phyloP scores from a whole-genome alignment of 92 coral and sea anemone species.

The Paragorgia papillata region DNA sequence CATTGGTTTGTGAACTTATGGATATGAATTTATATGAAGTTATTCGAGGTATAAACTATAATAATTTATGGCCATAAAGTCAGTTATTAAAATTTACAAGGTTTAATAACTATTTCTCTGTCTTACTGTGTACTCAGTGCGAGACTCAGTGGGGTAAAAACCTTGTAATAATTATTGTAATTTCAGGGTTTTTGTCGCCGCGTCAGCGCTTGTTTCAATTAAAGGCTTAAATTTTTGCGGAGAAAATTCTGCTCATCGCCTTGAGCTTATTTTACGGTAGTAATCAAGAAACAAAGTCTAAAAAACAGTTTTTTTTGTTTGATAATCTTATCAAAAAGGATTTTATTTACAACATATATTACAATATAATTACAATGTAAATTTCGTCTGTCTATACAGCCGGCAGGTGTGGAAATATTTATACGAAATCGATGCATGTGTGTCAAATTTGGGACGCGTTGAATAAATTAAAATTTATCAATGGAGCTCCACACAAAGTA shows the following conservation, averaged over 20 bases:
- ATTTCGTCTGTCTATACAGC: too few relatives aligned
- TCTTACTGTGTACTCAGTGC: background rate
- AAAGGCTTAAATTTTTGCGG: too few relatives aligned
- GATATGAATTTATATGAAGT: conserved; percentile 96
- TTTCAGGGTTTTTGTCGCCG: too few relatives aligned
- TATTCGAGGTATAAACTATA: conserved; percentile 83
- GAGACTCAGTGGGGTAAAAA: too few relatives aligned
- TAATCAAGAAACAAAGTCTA: too few relatives aligned
- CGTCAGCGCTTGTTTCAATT: too few relatives aligned
- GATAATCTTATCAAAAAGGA: conserved; percentile 4
- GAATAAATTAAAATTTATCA: too few relatives aligned
- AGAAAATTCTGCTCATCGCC: too few relatives aligned
- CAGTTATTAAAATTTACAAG: background rate
- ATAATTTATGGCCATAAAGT: background rate
- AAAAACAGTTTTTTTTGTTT: conserved; percentile 23
- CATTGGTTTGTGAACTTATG: conserved; percentile 94
- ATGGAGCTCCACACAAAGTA: too few relatives aligned
- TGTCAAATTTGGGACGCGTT: too few relatives aligned
- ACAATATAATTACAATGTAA: background rate
- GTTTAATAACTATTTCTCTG: background rate
- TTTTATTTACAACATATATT: background rate
- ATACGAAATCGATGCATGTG: background rate
- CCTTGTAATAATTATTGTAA: too few relatives aligned
- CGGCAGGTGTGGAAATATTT: conserved; percentile 11
- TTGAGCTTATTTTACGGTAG: too few relatives aligned